Evolutionary conservation across 2,797 vertebrate species (phyloP).

Genomic region (Antennarius maculatus): DNA sequence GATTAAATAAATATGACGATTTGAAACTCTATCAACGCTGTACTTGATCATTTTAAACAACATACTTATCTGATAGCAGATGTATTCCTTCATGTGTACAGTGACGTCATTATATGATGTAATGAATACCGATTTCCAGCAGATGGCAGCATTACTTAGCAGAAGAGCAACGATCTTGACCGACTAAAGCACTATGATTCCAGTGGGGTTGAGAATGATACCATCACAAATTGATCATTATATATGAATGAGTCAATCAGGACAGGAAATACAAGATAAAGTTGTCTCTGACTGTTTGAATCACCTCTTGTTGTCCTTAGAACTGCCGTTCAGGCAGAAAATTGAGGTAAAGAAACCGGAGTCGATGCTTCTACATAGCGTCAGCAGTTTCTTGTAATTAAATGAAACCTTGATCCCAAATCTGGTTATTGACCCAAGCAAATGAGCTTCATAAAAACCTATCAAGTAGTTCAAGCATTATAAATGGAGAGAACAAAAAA

Average conservation of each 20-base stretch:
- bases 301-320: too few species aligned
- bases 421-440: too few species aligned
- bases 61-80: too few species aligned
- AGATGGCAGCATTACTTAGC: slow-evolving; percentile 54
- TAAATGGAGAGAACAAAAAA: too few species aligned
- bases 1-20: slow-evolving; percentile 71
- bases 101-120: not conserved
- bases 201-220: not conserved
- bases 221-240: not conserved
- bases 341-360: too few species aligned
- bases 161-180: not conserved
- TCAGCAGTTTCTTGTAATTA: too few species aligned
- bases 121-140: slow-evolving; percentile 43
- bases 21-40: slow-evolving; percentile 24
- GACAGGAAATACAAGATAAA: not conserved
- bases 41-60: not conserved
- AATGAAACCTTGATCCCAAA: too few species aligned
- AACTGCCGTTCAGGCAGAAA: not conserved
- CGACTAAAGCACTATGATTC: not conserved
- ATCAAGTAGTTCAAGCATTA: too few species aligned
- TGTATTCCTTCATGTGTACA: too few species aligned
- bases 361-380: too few species aligned
- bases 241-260: not conserved
- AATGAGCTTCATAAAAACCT: too few species aligned
- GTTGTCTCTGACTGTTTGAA: too few species aligned